Base-by-base conservation (phyloP, 2,797 vertebrate species). In the Cossypha dichroa region DNA sequence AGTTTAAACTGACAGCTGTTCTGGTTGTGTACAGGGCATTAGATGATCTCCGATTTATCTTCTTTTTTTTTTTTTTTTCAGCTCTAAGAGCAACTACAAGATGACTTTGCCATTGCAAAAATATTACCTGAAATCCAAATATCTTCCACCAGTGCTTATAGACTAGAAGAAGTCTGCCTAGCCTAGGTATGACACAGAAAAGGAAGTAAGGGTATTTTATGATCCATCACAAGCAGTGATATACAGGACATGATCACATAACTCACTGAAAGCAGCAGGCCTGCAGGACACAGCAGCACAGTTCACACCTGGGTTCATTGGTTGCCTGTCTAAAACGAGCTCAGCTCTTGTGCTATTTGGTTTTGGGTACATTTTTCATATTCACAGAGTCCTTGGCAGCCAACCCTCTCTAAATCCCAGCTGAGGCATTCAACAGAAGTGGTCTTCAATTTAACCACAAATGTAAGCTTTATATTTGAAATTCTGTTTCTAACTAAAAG, bases 201-300 rank as follows among this genome's bases (percentile, higher is more conserved):
- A 90, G 52, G 36, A 82, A 74, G 79, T 54, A 76, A 89, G n/a
- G 34, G 1, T 58, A 76, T 77, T 87, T 92, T 85, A 77, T 56
- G 31, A 70, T 38, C 15, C 58, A 49, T 28, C 56, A 38, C 5
- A 63, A 55, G 60, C 26, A 2, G 2, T 4, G n/a, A 79, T 38
- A 78, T 20, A 72, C 3, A 67, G 52, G n/a, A 85, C 6, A 3
- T 1, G 12, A 91, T 38, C 78, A 67, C 12, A 25, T 62, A 89
- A 94, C n/a, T 87, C 81, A 80, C 34, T 64, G 74, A 60, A 79
- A 95, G 60, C 51, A 76, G 20, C 25, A 73, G 36, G 34, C 45
- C 48, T 55, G 18, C 59, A 90, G 74, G 63, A 91, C 67, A 70
- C 0, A 2, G 33, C 40, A 87, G 72, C 55, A 89, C 11, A 80